A percentile compares a stretch with the other conserved stretches of the same genome.
These are phyloP conservation scores for Passerculus sandwichensis DNA, from an alignment of 2,797 vertebrate species.

Conservation along the genomic window DNA sequence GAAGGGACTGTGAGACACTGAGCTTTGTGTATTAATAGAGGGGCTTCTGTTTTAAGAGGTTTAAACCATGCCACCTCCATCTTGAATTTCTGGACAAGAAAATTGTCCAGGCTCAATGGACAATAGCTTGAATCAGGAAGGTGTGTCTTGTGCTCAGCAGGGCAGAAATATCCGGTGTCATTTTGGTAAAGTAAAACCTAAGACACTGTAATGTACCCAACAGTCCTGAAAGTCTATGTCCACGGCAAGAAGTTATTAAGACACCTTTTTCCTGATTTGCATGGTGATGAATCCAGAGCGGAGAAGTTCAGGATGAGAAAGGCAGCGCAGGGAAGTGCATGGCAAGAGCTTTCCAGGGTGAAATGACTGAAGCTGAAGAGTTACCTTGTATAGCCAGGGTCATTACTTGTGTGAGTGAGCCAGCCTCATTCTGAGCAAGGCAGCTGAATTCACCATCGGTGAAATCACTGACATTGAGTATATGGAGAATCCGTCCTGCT, in stretches of 20 bases:
- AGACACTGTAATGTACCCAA: background rate
- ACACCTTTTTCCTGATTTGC: background rate
- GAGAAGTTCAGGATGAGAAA: background rate
- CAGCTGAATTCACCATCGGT: conserved; percentile 79
- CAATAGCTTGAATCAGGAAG: background rate
- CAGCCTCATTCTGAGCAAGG: conserved; percentile 80
- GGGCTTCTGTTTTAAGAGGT: background rate
- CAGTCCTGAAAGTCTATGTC: background rate
- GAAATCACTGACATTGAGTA: conserved; percentile 71
- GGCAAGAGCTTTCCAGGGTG: background rate
- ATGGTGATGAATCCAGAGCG: background rate
- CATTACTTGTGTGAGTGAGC: conserved; percentile 67
- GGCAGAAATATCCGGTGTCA: background rate
- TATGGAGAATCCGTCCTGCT: conserved; percentile 74
- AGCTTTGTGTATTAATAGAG: background rate
- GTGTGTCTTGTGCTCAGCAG: background rate
- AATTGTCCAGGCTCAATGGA: background rate
- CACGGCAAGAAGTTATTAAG: background rate
- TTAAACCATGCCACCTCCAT: background rate
- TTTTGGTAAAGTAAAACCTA: background rate
- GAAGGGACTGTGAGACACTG: background rate
- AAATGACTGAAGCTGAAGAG: background rate
- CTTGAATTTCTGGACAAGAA: background rate
- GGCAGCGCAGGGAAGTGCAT: background rate
- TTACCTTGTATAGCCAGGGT: conserved; percentile 78